A percentile compares a stretch with the other conserved stretches of the same genome.
Evolutionary conservation across 2,113 vertebrate genomes (phyloP).

Genomic region (Crotalus tigris): DNA sequence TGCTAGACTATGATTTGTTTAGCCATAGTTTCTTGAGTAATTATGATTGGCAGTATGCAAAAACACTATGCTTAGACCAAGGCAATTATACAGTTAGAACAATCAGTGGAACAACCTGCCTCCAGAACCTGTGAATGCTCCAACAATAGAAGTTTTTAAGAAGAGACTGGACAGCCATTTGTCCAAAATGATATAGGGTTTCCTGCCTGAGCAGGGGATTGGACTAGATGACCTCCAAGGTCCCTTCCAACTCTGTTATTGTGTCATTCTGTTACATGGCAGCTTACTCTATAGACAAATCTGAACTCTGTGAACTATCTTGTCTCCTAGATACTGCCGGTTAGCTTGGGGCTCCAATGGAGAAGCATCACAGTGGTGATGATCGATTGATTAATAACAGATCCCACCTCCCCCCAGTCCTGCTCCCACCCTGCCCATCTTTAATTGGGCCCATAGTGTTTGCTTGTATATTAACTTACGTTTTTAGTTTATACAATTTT

Average conservation of each 20-base stretch:
- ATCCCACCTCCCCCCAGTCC: neutral
- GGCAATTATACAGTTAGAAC: neutral
- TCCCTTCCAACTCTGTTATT: neutral
- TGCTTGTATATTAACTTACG: no score
- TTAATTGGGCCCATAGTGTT: neutral
- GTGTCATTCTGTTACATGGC: neutral
- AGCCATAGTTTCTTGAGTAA: neutral
- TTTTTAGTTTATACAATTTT: no score
- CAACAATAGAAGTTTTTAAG: neutral
- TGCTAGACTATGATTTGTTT: neutral
- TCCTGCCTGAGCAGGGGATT: neutral
- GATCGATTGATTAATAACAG: neutral
- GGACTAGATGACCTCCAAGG: neutral
- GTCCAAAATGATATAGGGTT: neutral
- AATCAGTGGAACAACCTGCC: neutral
- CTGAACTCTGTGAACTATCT: neutral
- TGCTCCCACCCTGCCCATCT: neutral
- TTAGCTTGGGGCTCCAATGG: neutral
- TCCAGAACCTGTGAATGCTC: neutral
- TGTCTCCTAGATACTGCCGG: neutral
- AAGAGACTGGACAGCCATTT: neutral
- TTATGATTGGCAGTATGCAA: neutral
- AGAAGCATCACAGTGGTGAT: neutral
- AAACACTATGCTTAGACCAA: neutral
- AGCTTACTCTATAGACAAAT: neutral